Base-by-base conservation (phyloP, 2,888 invertebrate genomes). In the Drosophila fungiperda region DNA sequence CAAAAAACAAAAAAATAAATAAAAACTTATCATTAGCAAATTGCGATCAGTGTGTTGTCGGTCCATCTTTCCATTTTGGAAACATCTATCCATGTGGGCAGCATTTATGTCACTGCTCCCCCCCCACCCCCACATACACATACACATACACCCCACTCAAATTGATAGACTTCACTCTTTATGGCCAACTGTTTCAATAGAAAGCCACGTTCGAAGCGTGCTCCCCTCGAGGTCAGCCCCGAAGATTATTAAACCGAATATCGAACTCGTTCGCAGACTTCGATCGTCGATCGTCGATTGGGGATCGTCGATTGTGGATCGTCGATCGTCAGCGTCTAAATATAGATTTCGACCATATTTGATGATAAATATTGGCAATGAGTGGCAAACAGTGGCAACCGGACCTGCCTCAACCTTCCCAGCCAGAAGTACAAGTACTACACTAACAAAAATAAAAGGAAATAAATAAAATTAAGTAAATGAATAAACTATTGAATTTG, bases 271-370 rank as follows among this genome's bases (percentile, higher is more conserved):
- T 23, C 15, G 8, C 45, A 23, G 45, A 38, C 38, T 38, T 55
- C 55, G 55, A 55, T 55, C 26, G 54, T 68, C 40, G 59, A 52
- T 65, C 60, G 60, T 40, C 45, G 68, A 50, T 67, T 29, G 29
- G 29, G 26, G 26, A 26, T 26, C 67, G 53, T 45, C 42, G 42
- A n/a, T 45, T 12, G 45, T 11, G 5, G 50, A 61, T 33, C 15
- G 59, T 58, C 29, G 66, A 72, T 64, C 82, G 87, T 85, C 89
- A 90, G 87, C 87, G 71, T 83, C 85, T 86, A 90, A 90, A 86
- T 89, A 90, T 86, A 86, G 85, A 86, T 87, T 87, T 87, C 87
- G 87, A 89, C 90, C 90, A 87, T 90, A 90, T 86, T 86, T 87
- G 89, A 71, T 87, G 89, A 76, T 90, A 87, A 89, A 90, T 90